Evolutionary conservation across 1,140 invertebrate genomes (phyloP).

Genomic region (Microplitis mediator): DNA sequence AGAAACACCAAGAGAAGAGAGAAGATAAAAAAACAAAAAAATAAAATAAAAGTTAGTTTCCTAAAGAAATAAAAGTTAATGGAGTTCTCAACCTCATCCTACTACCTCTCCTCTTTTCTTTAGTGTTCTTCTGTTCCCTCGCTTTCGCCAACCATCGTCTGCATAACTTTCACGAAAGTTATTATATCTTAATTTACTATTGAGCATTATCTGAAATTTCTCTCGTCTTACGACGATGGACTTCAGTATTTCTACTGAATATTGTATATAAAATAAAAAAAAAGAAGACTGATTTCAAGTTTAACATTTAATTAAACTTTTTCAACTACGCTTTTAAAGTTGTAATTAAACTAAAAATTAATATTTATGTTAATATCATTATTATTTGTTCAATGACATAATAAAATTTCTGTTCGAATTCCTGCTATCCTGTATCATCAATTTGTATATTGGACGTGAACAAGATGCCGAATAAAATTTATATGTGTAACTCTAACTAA

Average conservation of each 20-base stretch:
- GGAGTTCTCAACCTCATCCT: slow-evolving; percentile 47
- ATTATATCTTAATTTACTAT: slow-evolving; percentile 55
- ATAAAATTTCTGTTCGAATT: no score
- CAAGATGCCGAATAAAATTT: no score
- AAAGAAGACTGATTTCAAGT: no score
- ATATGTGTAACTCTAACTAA: no score
- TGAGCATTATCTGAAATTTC: slow-evolving; percentile 48
- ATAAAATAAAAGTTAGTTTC: slow-evolving; percentile 42
- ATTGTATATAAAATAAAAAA: not conserved
- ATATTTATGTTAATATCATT: no score
- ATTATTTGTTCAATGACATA: no score
- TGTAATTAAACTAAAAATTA: no score
- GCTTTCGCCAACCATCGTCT: slow-evolving; percentile 7
- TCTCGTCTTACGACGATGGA: not conserved
- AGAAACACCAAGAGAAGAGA: slow-evolving; percentile 27
- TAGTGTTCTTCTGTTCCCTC: slow-evolving; percentile 23
- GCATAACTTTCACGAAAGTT: slow-evolving; percentile 53
- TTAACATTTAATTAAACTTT: no score
- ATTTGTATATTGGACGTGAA: no score
- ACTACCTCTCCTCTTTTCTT: slow-evolving; percentile 42
- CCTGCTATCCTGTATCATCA: no score
- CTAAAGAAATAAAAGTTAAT: slow-evolving; percentile 61
- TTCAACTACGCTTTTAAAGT: no score
- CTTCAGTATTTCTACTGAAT: not conserved
- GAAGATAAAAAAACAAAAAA: slow-evolving; percentile 3